These are phyloP conservation scores for Tarsius wallacei DNA, from an alignment of 2,797 vertebrate species.

Conservation along the genomic window DNA sequence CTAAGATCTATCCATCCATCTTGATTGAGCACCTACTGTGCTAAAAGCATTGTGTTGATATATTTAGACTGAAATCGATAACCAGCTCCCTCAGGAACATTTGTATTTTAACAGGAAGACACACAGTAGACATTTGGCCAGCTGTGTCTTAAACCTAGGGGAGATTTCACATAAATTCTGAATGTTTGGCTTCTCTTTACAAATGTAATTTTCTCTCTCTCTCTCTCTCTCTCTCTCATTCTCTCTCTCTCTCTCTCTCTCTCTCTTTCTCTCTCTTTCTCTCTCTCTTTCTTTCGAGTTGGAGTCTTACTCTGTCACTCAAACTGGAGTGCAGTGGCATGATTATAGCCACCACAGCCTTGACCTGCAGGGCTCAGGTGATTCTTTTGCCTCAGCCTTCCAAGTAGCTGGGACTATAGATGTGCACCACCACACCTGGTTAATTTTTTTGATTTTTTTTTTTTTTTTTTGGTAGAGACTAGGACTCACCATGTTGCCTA, in stretches of 20 bases:
- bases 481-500: too few species aligned
- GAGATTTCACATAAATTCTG: conserved; percentile 6
- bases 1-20: neutral
- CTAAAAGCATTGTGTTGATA: neutral
- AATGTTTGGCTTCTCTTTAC: conserved; percentile 10
- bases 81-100: neutral
- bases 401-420: too few species aligned
- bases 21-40: neutral
- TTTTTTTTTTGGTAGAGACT: too few species aligned
- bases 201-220: neutral
- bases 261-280: neutral
- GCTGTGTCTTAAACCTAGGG: neutral
- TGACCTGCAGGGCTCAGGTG: too few species aligned
- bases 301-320: too few species aligned
- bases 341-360: too few species aligned
- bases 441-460: too few species aligned
- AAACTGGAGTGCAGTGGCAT: too few species aligned
- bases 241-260: neutral
- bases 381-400: too few species aligned
- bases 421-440: too few species aligned
- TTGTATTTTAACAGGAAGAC: conserved; percentile 48
- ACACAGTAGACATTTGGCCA: neutral
- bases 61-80: neutral
- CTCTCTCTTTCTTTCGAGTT: too few species aligned
- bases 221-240: too few species aligned